Percentiles rank a stretch among this genome's conserved stretches.
Conservation (phyloP, 2,113 vertebrate species). For the Notiomystis cincta region DNA sequence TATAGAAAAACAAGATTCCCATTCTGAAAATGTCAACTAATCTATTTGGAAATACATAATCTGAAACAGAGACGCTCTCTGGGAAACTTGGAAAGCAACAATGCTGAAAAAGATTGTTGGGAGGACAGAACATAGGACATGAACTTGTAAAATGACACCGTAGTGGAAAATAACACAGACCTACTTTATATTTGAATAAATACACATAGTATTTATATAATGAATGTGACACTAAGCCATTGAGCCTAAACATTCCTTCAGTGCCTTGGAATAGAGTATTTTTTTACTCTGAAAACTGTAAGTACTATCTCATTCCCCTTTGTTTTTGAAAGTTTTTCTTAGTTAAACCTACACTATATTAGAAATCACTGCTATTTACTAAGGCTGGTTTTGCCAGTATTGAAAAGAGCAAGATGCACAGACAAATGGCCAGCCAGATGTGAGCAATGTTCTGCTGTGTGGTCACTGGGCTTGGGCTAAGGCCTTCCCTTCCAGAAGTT, state of each 20-base stretch:
- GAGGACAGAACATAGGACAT: not conserved
- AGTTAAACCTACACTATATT: not conserved
- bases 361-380: not conserved
- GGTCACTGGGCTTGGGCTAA: not conserved
- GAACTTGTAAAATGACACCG: not conserved
- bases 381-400: not conserved
- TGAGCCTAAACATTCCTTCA: not conserved
- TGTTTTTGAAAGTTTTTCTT: not conserved
- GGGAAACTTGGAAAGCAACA: slow-evolving; percentile 20
- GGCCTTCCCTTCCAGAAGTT: not conserved
- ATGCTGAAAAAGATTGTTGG: not conserved
- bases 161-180: not conserved
- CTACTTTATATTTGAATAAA: not conserved
- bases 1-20: not conserved
- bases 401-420: not conserved
- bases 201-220: not conserved
- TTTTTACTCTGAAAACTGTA: not conserved
- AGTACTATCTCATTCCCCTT: not conserved
- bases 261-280: not conserved
- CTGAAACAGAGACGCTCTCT: not conserved
- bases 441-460: not conserved
- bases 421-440: not conserved
- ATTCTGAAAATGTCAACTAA: not conserved
- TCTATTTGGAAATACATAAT: not conserved
- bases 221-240: not conserved